Evolutionary conservation across 2,113 vertebrate species (phyloP).

Genomic region (Artemisiospiza belli): DNA sequence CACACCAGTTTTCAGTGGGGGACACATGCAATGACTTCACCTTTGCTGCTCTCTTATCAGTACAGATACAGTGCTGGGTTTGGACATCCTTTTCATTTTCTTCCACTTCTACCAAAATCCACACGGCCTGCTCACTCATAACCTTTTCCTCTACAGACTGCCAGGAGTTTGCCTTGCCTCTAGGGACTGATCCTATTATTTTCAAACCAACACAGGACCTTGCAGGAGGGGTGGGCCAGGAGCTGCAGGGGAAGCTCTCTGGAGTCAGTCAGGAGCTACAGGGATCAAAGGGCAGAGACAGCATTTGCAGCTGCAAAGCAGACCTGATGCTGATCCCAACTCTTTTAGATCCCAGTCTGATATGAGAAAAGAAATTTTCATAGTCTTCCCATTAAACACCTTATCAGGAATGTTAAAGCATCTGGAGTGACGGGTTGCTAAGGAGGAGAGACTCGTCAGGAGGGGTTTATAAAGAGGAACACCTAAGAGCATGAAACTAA

Average conservation of each 20-base stretch:
- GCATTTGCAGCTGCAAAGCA: slow-evolving; percentile 31
- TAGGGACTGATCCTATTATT: neutral
- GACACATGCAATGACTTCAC: neutral
- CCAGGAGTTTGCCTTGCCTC: neutral
- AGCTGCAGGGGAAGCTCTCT: neutral
- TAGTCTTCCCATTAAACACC: slow-evolving; percentile 15
- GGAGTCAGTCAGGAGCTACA: neutral
- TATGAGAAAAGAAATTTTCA: neutral
- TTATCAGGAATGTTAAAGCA: slow-evolving; percentile 25
- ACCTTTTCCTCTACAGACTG: neutral
- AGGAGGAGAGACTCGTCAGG: neutral
- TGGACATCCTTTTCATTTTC: neutral
- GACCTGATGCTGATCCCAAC: slow-evolving; percentile 21
- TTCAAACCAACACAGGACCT: neutral
- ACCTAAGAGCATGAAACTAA: slow-evolving; percentile 47
- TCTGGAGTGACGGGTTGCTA: neutral
- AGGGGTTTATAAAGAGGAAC: slow-evolving; percentile 16
- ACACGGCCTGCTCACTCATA: neutral
- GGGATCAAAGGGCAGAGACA: slow-evolving; percentile 9
- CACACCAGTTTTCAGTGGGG: neutral
- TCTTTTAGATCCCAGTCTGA: slow-evolving; percentile 31
- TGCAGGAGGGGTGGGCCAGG: neutral
- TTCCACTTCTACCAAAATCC: neutral
- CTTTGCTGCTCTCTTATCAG: neutral
- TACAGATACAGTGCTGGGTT: neutral